Base-by-base conservation (phyloP, 2,797 vertebrate species). In the Gymnoscopelus braueri region DNA sequence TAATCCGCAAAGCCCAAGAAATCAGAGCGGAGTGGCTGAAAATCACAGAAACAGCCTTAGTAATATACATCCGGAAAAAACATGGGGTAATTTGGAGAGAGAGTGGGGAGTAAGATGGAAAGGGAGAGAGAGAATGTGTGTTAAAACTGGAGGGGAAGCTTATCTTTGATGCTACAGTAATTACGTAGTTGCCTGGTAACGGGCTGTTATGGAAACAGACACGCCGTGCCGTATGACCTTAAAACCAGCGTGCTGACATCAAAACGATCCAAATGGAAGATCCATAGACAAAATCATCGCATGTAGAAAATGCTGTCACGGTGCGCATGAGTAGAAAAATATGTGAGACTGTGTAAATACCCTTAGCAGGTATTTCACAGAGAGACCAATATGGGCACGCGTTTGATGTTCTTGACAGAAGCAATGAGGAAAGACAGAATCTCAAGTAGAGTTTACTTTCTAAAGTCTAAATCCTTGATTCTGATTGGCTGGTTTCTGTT, bases 181-280 rank as follows among this genome's bases (percentile, higher is more conserved):
- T 71, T 78, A 75, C 51, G 69, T 44, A 71, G 81, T 81, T 84
- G 81, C 81, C 75, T 71, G 59, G 79, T 71, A 69, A 86, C 77
- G 54, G 63, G 55, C 13, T 78, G 60, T 74, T 73, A 29, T 62
- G 49, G 65, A 72, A 74, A 66, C 67, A 62, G 55, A 6, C 5
- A 7, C 39, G 1, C 29, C 50, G 10, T 8, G 10, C 26, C 64
- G 44, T 11, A 53, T 8, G 0, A 50, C 12, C 11, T 65, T 67
- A 55, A 54, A 57, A 10, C 39, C 39, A 44, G 39, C 39, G 9
- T 10, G 39, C 39, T 10, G 39, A 44, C 39, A 44, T 44, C 39
- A 44, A 44, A 44, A 8, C 8, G 1, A 44, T 44, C 8, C 39
- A 10, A 44, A 44, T 44, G 39, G 39, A 2, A 44, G 39, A 8